phyloP scores from a whole-genome alignment of 1,140 invertebrate species.

The Trachelipus rathkii region DNA sequence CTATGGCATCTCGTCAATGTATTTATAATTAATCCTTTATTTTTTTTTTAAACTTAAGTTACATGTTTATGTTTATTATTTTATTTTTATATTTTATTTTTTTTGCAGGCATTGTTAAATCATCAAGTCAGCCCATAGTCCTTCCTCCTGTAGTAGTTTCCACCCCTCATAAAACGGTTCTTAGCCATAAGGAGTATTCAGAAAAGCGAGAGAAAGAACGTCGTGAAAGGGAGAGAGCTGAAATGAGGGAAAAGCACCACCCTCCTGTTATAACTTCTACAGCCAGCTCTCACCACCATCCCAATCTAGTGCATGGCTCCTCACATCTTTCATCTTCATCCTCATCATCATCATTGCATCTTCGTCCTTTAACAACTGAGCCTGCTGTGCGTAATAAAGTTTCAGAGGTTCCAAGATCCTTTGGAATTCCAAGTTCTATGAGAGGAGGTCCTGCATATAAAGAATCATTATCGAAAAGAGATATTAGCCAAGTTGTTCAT shows the following conservation, averaged over 20 bases:
- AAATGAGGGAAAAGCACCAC: slow-evolving; percentile 48
- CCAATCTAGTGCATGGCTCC: slow-evolving; percentile 21
- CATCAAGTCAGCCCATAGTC: neutral
- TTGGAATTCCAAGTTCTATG: no score
- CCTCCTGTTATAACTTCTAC: slow-evolving; percentile 30
- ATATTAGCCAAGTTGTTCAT: neutral
- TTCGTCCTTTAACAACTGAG: slow-evolving; percentile 33
- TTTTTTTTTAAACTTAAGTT: no score
- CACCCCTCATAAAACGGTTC: neutral
- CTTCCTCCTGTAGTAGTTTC: neutral
- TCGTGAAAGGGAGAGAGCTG: slow-evolving; percentile 51
- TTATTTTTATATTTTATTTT: no score
- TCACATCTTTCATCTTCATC: slow-evolving; percentile 36
- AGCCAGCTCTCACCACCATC: slow-evolving; percentile 37
- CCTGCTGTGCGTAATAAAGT: slow-evolving; percentile 29
- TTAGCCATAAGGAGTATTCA: slow-evolving; percentile 54
- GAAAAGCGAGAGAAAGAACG: slow-evolving; percentile 53
- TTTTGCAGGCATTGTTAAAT: neutral
- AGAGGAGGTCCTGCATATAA: neutral
- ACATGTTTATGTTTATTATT: no score
- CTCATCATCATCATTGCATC: slow-evolving; percentile 29
- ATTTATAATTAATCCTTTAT: no score
- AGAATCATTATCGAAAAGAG: neutral
- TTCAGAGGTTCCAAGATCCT: no score
- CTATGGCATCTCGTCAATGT: no score